Evolutionary conservation across 2,888 invertebrate species (phyloP).

Genomic region (Argyresthia goedartella): DNA sequence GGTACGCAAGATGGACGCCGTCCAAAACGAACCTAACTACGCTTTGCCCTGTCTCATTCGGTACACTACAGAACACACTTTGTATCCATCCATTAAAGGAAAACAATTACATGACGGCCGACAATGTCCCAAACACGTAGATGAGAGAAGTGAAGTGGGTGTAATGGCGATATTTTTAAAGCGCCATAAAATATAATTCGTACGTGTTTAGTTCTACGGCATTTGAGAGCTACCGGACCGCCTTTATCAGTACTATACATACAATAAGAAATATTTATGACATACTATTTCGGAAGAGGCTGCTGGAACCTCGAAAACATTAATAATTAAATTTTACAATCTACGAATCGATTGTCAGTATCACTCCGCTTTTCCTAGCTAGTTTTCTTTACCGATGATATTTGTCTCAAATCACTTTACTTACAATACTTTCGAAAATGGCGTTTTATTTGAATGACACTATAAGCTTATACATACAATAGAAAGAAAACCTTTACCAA

Average conservation of each 20-base stretch:
- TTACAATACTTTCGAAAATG: slow-evolving; percentile 12
- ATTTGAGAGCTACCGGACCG: slow-evolving; percentile 6
- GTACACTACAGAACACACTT: slow-evolving; percentile 67
- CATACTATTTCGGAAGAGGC: slow-evolving; percentile 59
- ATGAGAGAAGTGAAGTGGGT: too few species aligned
- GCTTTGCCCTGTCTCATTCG: slow-evolving; percentile 50
- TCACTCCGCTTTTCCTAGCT: slow-evolving; percentile 28
- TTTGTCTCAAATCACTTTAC: slow-evolving; percentile 30
- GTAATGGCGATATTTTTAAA: background rate
- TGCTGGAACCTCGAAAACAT: slow-evolving; percentile 57
- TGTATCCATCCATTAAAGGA: slow-evolving; percentile 53
- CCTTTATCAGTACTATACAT: slow-evolving; percentile 52
- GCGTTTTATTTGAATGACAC: slow-evolving; percentile 13
- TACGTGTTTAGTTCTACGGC: background rate
- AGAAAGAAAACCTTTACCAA: slow-evolving; percentile 5
- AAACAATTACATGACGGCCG: slow-evolving; percentile 45
- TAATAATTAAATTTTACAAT: slow-evolving; percentile 52
- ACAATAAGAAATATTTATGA: slow-evolving; percentile 54
- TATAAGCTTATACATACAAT: slow-evolving; percentile 18
- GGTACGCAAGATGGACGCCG: slow-evolving; percentile 18
- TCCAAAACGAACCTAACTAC: slow-evolving; percentile 41
- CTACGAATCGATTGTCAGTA: slow-evolving; percentile 69
- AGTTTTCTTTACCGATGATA: slow-evolving; percentile 32
- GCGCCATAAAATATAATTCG: slow-evolving; percentile 8
- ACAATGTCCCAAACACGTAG: slow-evolving; percentile 18